phyloP scores from a whole-genome alignment of 2,888 invertebrate genomes.

The Heliconius cydno region DNA sequence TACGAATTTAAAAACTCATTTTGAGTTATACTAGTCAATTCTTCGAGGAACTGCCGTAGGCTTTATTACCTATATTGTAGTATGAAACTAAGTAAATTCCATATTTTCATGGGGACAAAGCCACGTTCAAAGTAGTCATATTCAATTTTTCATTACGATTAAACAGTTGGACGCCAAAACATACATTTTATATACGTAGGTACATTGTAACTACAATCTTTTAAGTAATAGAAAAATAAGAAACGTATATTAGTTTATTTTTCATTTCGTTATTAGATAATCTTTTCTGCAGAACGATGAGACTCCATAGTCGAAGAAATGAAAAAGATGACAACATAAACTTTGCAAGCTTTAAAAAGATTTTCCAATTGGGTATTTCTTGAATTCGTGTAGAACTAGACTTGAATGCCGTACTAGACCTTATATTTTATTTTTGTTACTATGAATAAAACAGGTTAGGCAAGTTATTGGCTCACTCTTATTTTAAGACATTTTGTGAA shows the following conservation, averaged over 20 bases:
- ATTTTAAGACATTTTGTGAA: background rate
- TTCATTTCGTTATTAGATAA: conserved; percentile 5
- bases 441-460: too few species aligned
- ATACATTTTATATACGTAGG: too few species aligned
- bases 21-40: too few species aligned
- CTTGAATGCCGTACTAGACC: background rate
- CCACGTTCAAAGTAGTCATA: too few species aligned
- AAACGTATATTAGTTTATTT: background rate
- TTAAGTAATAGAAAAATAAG: background rate
- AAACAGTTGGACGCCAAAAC: too few species aligned
- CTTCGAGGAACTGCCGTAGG: too few species aligned
- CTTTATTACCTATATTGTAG: too few species aligned
- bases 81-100: too few species aligned
- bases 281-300: background rate
- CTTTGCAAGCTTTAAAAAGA: background rate
- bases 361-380: conserved; percentile 12
- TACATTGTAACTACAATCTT: background rate
- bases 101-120: too few species aligned
- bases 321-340: background rate
- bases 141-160: too few species aligned
- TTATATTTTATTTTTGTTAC: background rate
- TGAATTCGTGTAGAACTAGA: background rate
- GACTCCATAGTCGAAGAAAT: background rate
- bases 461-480: too few species aligned
- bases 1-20: too few species aligned